A percentile compares a stretch with the other conserved stretches of the same genome.
Conservation (phyloP, 2,113 vertebrate species). For the Orcinus orca region DNA sequence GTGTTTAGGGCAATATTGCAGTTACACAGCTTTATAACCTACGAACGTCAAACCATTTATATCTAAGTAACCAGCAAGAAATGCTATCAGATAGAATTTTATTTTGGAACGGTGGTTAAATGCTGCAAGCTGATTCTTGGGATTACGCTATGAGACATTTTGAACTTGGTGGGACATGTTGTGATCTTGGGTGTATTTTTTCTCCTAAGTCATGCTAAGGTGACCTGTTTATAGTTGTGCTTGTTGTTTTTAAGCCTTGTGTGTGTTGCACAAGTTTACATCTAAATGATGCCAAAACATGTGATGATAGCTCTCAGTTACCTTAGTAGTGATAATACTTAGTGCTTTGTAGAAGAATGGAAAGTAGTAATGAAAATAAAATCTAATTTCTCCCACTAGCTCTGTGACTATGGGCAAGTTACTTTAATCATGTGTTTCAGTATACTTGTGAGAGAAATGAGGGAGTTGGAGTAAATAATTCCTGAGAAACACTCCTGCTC, state of each 20-base stretch:
- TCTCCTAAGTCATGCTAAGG: conserved; percentile 43
- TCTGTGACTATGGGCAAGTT: not conserved
- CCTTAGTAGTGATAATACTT: not conserved
- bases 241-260: conserved; percentile 60
- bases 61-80: conserved; percentile 50
- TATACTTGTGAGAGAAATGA: not conserved
- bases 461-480: not conserved
- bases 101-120: conserved; percentile 22
- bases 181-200: conserved; percentile 55
- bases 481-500: not conserved
- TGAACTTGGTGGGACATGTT: conserved; percentile 71
- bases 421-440: not conserved
- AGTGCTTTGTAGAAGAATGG: conserved; percentile 20
- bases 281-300: not conserved
- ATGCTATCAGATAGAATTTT: conserved; percentile 72
- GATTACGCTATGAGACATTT: conserved; percentile 72
- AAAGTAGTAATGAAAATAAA: conserved; percentile 48
- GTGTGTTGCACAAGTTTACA: conserved; percentile 45
- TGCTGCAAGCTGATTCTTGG: conserved; percentile 73
- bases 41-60: not conserved
- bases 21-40: not conserved
- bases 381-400: not conserved
- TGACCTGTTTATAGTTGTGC: conserved; percentile 49
- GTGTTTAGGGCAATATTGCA: conserved; percentile 10
- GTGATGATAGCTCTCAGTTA: not conserved